Evolutionary conservation across 2,113 vertebrate species (phyloP).

Genomic region (Setophaga coronata): DNA sequence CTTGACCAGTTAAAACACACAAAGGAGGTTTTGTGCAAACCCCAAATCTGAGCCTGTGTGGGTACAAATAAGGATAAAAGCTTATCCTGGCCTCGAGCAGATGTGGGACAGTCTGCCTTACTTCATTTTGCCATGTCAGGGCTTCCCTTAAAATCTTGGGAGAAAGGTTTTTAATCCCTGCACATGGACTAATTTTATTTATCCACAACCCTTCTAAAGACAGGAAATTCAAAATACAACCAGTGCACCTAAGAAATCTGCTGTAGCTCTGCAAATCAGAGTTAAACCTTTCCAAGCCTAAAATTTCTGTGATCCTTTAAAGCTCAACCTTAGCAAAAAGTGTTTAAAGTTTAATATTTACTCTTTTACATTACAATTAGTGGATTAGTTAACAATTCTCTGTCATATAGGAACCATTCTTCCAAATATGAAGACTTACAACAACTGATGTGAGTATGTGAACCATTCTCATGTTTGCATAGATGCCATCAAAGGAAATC

Average conservation of each 20-base stretch:
- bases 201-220: not conserved
- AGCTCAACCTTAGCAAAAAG: not conserved
- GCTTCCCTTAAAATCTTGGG: not conserved
- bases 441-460: constrained; percentile 98
- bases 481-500: constrained; percentile 97
- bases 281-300: not conserved
- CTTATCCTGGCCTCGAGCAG: not conserved
- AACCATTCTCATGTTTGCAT: constrained; percentile 99
- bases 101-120: not conserved
- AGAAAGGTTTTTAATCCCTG: not conserved
- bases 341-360: not conserved
- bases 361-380: not conserved
- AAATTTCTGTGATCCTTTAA: not conserved
- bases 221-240: not conserved
- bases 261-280: not conserved
- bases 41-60: not conserved
- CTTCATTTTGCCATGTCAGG: not conserved
- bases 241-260: not conserved
- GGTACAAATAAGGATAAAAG: not conserved
- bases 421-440: constrained; percentile 79
- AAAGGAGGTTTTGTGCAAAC: not conserved
- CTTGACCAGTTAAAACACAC: not conserved
- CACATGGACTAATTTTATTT: not conserved
- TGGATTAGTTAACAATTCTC: not conserved
- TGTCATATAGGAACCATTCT: not conserved